Evolutionary conservation across 2,888 invertebrate genomes (phyloP), one percentile per base, ranked within the genome.

Genomic region (Apodemia zela): DNA sequence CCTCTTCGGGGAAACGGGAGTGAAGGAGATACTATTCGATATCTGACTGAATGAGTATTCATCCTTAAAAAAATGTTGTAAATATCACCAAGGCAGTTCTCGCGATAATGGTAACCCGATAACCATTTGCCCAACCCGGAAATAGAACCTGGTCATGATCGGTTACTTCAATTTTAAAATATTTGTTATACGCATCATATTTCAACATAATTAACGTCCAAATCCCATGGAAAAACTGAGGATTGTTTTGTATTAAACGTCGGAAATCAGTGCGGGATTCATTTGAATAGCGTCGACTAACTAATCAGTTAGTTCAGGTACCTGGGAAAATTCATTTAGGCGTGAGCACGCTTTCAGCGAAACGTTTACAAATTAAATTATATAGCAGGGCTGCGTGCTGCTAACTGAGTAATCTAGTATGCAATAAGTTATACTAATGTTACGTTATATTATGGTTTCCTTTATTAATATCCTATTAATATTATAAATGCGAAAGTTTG

Each of bases 221-320:
- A 17, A 47, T 17, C 2, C 17, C 5, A 8, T 17, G 0, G 17
- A 17, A 7, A 47, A 47, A 45, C 6, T 45, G n/a, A 13, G 38
- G 38, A n/a, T 45, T 45, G n/a, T 17, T 17, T 45, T 47, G 4
- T 3, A 17, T 8, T 17, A 47, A 47, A 47, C 51, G 10, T 38
- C 13, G 15, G 8, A 13, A 35, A 35, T 35, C 10, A 21, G 11
- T n/a, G 58, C 29, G 60, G 65, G 67, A 63, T 65, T 51, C 61
- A 62, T 63, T 66, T 66, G 67, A 67, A 68, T 67, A 66, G 63
- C 66, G 66, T 62, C 66, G 63, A 59, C 66, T 65, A 67, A 66
- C 66, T 68, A 68, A 70, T 69, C 69, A 67, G 66, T 60, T 67
- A 62, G 65, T 63, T 65, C 67, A 65, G 63, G 66, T 67, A 67